phyloP scores from a whole-genome alignment of 2,113 vertebrate species.

The Lucifuga dentata region DNA sequence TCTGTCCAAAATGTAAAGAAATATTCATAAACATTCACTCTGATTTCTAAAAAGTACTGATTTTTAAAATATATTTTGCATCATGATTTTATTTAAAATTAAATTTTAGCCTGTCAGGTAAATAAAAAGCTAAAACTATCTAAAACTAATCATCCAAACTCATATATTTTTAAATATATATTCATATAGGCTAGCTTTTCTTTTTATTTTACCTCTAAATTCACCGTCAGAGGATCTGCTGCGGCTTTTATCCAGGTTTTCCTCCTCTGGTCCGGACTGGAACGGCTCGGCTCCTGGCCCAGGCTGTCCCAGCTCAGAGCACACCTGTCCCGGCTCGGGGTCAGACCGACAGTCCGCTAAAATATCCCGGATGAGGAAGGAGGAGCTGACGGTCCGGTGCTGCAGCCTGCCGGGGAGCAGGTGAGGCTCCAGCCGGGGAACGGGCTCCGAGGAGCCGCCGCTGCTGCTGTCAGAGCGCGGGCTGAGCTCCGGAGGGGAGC shows the following conservation, averaged over 20 bases:
- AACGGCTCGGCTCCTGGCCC: constrained; percentile 75
- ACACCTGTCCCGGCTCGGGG: constrained; percentile 85
- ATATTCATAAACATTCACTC: too few species aligned
- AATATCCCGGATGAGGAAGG: constrained; percentile 96
- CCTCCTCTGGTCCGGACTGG: constrained; percentile 80
- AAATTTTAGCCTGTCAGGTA: too few species aligned
- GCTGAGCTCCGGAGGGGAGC: constrained; percentile 87
- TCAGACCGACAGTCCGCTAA: constrained; percentile 89
- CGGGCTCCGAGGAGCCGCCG: constrained; percentile 84
- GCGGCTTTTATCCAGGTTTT: constrained; percentile 86
- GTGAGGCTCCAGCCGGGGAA: constrained; percentile 80
- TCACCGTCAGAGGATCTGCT: constrained; percentile 87
- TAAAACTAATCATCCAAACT: too few species aligned
- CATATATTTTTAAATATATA: too few species aligned
- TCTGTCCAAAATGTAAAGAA: too few species aligned
- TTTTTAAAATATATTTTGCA: too few species aligned
- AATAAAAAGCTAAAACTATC: too few species aligned
- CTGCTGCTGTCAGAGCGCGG: constrained; percentile 85
- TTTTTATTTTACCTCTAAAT: constrained; percentile 87
- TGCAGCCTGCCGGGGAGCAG: constrained; percentile 82
- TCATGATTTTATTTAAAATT: too few species aligned
- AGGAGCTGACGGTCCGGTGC: constrained; percentile 88
- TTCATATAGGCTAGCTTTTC: too few species aligned
- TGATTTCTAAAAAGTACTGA: too few species aligned
- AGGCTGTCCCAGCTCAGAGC: constrained; percentile 81